phyloP scores from a whole-genome alignment of 2,888 invertebrate species.

The Automeris io region DNA sequence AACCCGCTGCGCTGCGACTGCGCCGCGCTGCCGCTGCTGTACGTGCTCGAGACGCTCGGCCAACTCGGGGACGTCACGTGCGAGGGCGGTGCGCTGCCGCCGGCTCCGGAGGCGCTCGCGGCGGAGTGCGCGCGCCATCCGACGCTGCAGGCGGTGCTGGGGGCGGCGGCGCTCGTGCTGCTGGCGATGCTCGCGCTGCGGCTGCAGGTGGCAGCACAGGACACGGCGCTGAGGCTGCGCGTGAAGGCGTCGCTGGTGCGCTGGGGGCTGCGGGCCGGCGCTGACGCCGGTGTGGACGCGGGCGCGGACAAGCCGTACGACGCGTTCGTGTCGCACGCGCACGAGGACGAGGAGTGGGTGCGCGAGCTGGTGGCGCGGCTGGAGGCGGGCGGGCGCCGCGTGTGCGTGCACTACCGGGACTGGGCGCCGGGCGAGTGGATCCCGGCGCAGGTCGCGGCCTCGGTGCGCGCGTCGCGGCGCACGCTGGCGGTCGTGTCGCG shows the following conservation, averaged over 20 bases:
- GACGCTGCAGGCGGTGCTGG: constrained; percentile 6
- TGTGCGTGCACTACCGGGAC: constrained; percentile 85
- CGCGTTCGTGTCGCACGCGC: constrained; percentile 89
- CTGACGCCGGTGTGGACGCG: constrained; percentile 15
- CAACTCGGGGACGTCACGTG: background rate
- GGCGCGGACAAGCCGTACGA: constrained; percentile 73
- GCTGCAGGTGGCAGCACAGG: constrained; percentile 16
- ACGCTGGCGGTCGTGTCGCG: constrained; percentile 37
- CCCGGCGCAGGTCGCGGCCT: constrained; percentile 81
- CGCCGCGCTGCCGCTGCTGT: constrained; percentile 3
- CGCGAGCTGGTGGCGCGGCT: constrained; percentile 79
- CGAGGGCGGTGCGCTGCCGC: constrained; percentile 1
- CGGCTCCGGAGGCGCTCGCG: background rate
- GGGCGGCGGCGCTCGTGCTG: constrained; percentile 9
- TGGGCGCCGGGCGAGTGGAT: constrained; percentile 77
- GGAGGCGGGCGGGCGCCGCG: constrained; percentile 72
- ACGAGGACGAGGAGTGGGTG: constrained; percentile 85
- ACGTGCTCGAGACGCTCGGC: background rate
- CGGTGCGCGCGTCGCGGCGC: constrained; percentile 82
- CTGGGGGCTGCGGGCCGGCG: constrained; percentile 15
- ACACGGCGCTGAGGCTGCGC: constrained; percentile 12
- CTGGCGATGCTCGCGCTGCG: constrained; percentile 16
- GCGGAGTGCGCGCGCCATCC: constrained; percentile 3
- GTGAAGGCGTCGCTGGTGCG: constrained; percentile 19
- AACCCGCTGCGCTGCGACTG: constrained; percentile 14